Evolutionary conservation across 2,797 vertebrate species (phyloP).

Genomic region (Oreortyx pictus): DNA sequence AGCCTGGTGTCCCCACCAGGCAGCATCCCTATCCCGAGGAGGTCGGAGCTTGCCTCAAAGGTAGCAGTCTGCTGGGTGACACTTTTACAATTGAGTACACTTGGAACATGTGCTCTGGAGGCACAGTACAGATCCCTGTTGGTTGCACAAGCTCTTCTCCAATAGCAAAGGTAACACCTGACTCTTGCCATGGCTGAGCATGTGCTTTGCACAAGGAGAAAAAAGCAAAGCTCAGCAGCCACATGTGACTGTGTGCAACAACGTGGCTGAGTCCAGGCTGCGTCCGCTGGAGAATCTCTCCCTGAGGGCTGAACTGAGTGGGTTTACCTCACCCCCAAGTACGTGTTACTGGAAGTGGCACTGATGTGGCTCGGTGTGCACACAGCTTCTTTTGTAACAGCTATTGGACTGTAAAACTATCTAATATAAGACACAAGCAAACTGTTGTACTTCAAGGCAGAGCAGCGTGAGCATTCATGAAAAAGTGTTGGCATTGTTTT

Average conservation of each 20-base stretch:
- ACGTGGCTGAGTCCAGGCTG: too few relatives aligned
- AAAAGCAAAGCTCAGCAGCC: not conserved
- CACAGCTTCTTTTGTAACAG: not conserved
- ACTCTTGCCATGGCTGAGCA: not conserved
- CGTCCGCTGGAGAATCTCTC: not conserved
- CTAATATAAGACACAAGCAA: not conserved
- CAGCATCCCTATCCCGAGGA: not conserved
- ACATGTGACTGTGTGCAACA: accelerated
- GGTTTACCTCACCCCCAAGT: not conserved
- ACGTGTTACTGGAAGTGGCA: accelerated
- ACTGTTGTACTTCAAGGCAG: not conserved
- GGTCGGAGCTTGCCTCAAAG: not conserved
- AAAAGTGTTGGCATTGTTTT: not conserved
- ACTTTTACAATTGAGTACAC: not conserved
- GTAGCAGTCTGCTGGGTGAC: not conserved
- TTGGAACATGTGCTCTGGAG: not conserved
- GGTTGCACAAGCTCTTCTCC: accelerated
- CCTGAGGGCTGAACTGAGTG: not conserved
- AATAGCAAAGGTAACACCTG: not conserved
- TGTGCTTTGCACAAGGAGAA: not conserved
- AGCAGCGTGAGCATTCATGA: not conserved
- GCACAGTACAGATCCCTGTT: accelerated
- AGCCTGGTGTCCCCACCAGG: not conserved
- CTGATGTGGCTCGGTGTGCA: not conserved
- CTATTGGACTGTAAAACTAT: not conserved